Evolutionary conservation across 2,888 invertebrate species (phyloP).

Genomic region (Seira ritae): DNA sequence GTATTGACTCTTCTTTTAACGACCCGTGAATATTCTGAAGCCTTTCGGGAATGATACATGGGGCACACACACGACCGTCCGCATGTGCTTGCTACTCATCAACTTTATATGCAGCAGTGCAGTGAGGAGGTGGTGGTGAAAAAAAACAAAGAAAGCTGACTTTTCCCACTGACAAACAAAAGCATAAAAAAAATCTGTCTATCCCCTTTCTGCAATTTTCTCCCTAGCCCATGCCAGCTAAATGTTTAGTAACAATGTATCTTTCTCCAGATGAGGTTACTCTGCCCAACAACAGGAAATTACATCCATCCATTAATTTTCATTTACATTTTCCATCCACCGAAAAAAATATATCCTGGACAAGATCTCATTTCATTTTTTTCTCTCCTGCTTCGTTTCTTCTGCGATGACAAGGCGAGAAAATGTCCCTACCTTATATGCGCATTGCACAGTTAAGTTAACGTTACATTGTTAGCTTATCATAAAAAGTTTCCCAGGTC

Average conservation of each 20-base stretch:
- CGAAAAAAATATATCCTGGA: not conserved
- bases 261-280: not conserved
- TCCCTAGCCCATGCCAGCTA: not conserved
- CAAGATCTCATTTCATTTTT: conserved; percentile 3
- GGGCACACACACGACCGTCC: not conserved
- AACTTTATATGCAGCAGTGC: not conserved
- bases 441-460: no score
- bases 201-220: conserved; percentile 1
- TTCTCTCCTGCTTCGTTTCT: not conserved
- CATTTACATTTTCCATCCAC: conserved; percentile 35
- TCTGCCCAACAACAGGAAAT: conserved; percentile 34
- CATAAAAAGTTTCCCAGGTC: conserved; percentile 6
- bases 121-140: not conserved
- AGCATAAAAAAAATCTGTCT: not conserved
- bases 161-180: conserved; percentile 8
- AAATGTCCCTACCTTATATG: no score
- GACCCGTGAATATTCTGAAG: not conserved
- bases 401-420: conserved; percentile 11
- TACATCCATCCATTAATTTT: conserved; percentile 57
- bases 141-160: not conserved
- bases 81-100: no score
- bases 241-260: conserved; percentile 8
- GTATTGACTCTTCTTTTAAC: conserved; percentile 10
- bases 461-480: not conserved
- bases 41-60: not conserved